Evolutionary conservation across 53 echinoderm and acorn worm species (phyloP).

Genomic region (Apostichopus leukothele): DNA sequence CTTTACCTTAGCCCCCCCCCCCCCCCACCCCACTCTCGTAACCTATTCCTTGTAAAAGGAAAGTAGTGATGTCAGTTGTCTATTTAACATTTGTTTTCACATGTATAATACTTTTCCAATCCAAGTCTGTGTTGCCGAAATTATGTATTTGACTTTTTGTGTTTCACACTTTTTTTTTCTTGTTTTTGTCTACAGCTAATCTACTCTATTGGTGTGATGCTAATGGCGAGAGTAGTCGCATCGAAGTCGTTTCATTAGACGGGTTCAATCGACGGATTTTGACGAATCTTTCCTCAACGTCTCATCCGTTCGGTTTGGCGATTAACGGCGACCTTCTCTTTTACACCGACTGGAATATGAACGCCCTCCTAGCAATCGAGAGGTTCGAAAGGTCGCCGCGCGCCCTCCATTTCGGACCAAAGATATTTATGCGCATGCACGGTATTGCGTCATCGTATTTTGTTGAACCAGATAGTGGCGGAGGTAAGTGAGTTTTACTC

Average conservation of each 20-base stretch:
- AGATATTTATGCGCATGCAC: conserved; percentile 50
- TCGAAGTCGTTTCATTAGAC: conserved; percentile 19
- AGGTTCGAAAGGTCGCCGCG: conserved; percentile 19
- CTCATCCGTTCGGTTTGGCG: conserved; percentile 42
- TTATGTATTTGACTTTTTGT: no score
- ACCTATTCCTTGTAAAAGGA: no score
- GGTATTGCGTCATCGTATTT: conserved; percentile 36
- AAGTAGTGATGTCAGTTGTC: no score
- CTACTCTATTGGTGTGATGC: conserved; percentile 48
- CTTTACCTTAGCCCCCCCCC: no score
- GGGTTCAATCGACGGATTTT: conserved; percentile 16
- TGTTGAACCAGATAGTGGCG: background rate
- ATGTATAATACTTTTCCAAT: no score
- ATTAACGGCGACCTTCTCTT: conserved; percentile 36
- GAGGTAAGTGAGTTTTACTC: background rate
- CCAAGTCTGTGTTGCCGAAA: no score
- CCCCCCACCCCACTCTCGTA: no score
- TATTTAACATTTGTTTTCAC: no score
- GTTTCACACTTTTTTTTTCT: no score
- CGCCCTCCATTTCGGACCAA: conserved; percentile 38
- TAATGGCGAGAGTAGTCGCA: background rate
- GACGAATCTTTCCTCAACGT: background rate
- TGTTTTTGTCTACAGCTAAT: background rate
- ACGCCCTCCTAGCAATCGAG: conserved; percentile 26
- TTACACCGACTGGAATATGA: conserved; percentile 40